A percentile compares a stretch with the other conserved stretches of the same genome.
These are phyloP conservation scores for Alloplasta piceator DNA, from an alignment of 2,888 invertebrate species.

Conservation along the genomic window DNA sequence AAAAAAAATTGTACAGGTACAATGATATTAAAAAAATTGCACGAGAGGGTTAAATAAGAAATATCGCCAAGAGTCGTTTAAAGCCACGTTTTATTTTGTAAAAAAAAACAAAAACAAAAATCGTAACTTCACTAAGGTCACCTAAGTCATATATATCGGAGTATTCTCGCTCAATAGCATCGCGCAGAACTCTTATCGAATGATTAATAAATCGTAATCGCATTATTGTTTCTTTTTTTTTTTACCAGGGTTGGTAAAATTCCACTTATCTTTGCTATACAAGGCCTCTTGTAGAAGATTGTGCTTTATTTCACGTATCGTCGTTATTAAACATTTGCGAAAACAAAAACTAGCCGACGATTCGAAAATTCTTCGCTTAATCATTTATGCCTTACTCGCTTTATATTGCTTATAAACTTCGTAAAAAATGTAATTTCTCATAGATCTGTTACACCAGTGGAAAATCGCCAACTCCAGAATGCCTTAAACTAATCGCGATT, in stretches of 20 bases:
- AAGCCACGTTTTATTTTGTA: constrained; percentile 63
- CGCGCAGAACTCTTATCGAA: constrained; percentile 39
- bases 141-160: constrained; percentile 61
- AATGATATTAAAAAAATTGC: constrained; percentile 3
- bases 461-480: constrained; percentile 60
- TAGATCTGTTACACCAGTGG: constrained; percentile 52
- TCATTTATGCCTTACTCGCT: constrained; percentile 43
- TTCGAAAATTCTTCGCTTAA: constrained; percentile 44
- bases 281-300: constrained; percentile 66
- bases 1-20: no score
- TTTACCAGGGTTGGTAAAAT: constrained; percentile 61
- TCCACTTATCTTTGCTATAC: constrained; percentile 61
- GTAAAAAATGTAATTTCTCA: constrained; percentile 52
- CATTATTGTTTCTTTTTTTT: constrained; percentile 42
- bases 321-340: constrained; percentile 13
- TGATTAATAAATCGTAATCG: constrained; percentile 56
- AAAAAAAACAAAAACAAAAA: constrained; percentile 58
- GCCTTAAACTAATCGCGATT: constrained; percentile 36
- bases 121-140: constrained; percentile 58
- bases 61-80: constrained; percentile 43
- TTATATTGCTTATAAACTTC: constrained; percentile 39
- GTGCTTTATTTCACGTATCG: constrained; percentile 52
- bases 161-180: constrained; percentile 43
- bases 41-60: no score
- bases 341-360: constrained; percentile 26